Evolutionary conservation across 1,140 invertebrate species (phyloP).

Genomic region (Heliconius hewitsoni): DNA sequence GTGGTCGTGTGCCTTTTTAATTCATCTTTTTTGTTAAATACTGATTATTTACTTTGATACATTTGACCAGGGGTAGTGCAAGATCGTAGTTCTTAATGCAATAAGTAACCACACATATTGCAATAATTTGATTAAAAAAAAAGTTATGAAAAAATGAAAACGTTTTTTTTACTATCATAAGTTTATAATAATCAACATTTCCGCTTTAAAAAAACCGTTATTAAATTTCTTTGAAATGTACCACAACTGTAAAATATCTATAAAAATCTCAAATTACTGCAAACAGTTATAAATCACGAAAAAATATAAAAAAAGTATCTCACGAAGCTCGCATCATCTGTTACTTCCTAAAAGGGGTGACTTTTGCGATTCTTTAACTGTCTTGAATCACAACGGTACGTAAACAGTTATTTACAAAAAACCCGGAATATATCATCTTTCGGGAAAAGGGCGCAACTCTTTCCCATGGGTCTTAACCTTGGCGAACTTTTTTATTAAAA

Average conservation of each 20-base stretch:
- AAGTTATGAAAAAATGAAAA: too few species aligned
- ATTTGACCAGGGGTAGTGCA: background rate
- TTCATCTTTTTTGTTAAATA: conserved; percentile 8
- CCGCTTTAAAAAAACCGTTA: conserved; percentile 55
- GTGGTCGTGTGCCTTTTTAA: conserved; percentile 17
- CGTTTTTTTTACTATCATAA: background rate
- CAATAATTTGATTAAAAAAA: too few species aligned
- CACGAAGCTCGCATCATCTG: conserved; percentile 68
- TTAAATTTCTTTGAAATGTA: conserved; percentile 50
- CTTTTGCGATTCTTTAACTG: conserved; percentile 56
- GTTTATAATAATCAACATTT: background rate
- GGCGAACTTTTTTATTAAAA: conserved; percentile 72
- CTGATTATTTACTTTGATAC: background rate
- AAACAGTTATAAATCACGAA: conserved; percentile 79
- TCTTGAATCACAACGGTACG: conserved; percentile 53
- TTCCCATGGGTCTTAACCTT: conserved; percentile 81
- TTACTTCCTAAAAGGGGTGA: conserved; percentile 76
- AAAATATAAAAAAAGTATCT: conserved; percentile 66
- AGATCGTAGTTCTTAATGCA: too few species aligned
- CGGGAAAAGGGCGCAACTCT: conserved; percentile 70
- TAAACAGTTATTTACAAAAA: conserved; percentile 63
- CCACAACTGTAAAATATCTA: conserved; percentile 57
- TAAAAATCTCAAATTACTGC: conserved; percentile 80
- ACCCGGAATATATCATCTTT: conserved; percentile 68
- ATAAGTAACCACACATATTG: too few species aligned